Evolutionary conservation across 2,797 vertebrate genomes (phyloP), one percentile per base, ranked within the genome.

Genomic region (Hyperoplus immaculatus): DNA sequence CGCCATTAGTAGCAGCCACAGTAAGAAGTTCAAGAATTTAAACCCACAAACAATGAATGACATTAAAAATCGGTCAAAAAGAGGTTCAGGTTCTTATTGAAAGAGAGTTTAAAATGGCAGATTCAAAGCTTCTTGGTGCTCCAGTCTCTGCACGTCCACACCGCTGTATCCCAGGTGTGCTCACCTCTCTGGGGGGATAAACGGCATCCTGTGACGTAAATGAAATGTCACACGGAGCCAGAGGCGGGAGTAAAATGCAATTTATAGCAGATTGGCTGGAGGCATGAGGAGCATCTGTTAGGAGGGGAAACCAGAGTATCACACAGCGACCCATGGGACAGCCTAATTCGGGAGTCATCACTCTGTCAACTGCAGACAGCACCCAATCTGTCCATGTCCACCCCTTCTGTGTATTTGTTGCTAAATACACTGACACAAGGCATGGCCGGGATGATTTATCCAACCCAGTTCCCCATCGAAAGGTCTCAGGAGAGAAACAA

Each of bases 261-360:
- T 88, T 86, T 84, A 77, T 76, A 77, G 64, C 72, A 58, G 61
- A 75, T 83, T 74, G 65, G 67, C 85, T 69, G 18, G 38, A 87
- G 79, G 86, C 82, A 50, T 29, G 36, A 65, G 68, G 50, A 56
- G 69, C 69, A 66, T 84, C 76, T 77, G 70, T n/a, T 16, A 51
- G 54, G 69, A 80, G 82, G 38, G 70, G 65, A 73, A 29, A 45
- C 50, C 66, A 11, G 47, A 70, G 77, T 72, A 76, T 81, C 57
- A 55, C 46, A 36, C 53, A 12, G 78, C 0, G 65, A 49, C 78
- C 76, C 57, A 0, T 16, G 83, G 77, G 84, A 86, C 57, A 6
- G 73, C n/a, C 80, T 81, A 86, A 90, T 92, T 84, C 58, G 81
- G 87, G 80, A 90, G 65, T 56, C 65, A 42, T 84, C 86, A 68